Evolutionary conservation across 2,113 vertebrate genomes (phyloP).

Genomic region (Phrynosoma blainvillii): DNA sequence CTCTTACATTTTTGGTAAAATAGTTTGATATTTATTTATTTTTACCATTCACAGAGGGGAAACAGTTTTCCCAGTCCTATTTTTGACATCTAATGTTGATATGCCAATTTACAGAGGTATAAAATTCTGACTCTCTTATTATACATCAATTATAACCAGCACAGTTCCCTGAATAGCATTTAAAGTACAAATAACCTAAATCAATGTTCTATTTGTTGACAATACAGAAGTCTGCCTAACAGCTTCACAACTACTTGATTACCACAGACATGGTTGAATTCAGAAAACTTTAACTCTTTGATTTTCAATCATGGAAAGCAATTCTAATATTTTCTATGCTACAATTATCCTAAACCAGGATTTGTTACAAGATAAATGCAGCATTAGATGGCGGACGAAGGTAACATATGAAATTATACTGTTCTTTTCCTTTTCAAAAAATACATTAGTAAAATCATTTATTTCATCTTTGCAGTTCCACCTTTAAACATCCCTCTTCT

Average conservation of each 20-base stretch:
- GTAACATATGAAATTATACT: neutral
- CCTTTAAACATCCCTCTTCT: neutral
- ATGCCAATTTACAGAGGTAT: constrained; percentile 65
- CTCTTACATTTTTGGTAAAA: constrained; percentile 63
- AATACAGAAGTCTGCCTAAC: constrained; percentile 68
- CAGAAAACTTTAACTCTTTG: constrained; percentile 43
- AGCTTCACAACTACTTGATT: constrained; percentile 60
- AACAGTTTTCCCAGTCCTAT: constrained; percentile 66
- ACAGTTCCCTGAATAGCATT: constrained; percentile 66
- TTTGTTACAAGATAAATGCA: neutral
- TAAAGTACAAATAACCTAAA: constrained; percentile 73
- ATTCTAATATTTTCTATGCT: constrained; percentile 27
- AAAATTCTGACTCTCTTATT: constrained; percentile 70
- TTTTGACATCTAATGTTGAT: constrained; percentile 56
- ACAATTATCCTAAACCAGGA: neutral
- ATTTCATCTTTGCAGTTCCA: neutral
- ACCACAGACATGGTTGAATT: constrained; percentile 16
- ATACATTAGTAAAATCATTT: neutral
- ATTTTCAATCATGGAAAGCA: constrained; percentile 15
- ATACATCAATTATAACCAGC: constrained; percentile 65
- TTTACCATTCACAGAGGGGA: constrained; percentile 66
- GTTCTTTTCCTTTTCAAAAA: neutral
- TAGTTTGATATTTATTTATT: constrained; percentile 61
- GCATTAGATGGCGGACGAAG: neutral
- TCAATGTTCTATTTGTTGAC: constrained; percentile 74